A percentile compares a stretch with the other conserved stretches of the same genome.
Evolutionary conservation across 2,113 vertebrate genomes (phyloP).

Genomic region (Eulemur rufifrons): DNA sequence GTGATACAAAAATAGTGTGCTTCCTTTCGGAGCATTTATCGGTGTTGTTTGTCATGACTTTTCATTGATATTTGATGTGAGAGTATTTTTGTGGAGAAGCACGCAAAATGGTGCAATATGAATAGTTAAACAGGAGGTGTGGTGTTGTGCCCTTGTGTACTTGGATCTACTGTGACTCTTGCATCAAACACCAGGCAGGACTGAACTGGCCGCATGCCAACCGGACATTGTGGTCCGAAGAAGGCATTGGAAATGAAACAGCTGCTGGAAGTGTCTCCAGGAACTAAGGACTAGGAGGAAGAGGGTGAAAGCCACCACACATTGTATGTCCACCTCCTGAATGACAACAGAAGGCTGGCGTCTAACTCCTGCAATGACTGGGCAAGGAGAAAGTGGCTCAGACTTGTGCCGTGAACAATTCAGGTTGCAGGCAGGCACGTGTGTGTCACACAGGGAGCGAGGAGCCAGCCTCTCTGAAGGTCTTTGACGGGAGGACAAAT

Average conservation of each 20-base stretch:
- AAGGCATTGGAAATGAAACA: background rate
- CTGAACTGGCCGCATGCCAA: background rate
- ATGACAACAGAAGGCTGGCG: background rate
- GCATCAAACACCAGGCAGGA: too few species aligned
- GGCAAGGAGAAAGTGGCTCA: too few species aligned
- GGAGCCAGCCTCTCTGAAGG: background rate
- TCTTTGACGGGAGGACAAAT: background rate
- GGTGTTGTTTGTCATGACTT: background rate
- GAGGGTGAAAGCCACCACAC: too few species aligned
- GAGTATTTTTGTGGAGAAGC: background rate
- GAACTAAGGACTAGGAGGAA: too few species aligned
- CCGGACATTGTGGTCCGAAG: background rate
- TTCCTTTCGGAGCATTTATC: background rate
- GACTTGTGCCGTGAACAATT: too few species aligned
- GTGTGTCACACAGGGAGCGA: fast-evolving
- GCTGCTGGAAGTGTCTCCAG: background rate
- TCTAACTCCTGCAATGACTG: fast-evolving
- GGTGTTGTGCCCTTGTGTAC: too few species aligned
- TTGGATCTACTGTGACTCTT: background rate
- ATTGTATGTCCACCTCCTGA: background rate
- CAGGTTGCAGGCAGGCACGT: fast-evolving
- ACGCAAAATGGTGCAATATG: background rate
- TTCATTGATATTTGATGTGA: background rate
- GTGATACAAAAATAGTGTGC: background rate
- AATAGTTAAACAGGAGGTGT: background rate